A percentile compares a stretch with the other conserved stretches of the same genome.
phyloP scores from a whole-genome alignment of 1,140 invertebrate species.

The Penaeus chinensis region DNA sequence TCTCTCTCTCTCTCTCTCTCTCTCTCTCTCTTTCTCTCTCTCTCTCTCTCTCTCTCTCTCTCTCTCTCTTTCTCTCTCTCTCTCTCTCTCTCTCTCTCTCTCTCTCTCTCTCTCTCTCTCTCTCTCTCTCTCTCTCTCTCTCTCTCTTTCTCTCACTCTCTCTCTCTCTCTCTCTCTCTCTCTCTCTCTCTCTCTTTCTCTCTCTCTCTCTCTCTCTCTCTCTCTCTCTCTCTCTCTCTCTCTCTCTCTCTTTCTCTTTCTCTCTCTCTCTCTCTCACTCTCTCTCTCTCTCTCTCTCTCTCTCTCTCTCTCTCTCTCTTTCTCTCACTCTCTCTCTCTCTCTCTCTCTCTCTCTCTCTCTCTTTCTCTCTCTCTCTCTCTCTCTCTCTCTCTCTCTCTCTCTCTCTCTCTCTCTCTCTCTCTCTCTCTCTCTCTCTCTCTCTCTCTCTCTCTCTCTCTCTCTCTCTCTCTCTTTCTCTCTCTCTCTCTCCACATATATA shows the following conservation, averaged over 20 bases:
- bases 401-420: background rate
- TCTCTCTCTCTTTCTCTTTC: background rate
- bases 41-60: no score
- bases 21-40: no score
- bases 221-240: constrained; percentile 12
- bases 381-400: background rate
- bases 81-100: no score
- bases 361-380: background rate
- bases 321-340: background rate
- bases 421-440: constrained; percentile 10
- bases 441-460: constrained; percentile 9
- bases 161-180: no score
- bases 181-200: constrained; percentile 3
- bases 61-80: no score
- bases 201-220: constrained; percentile 14
- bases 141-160: no score
- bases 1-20: no score
- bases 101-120: no score
- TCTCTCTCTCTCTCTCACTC: background rate
- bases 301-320: no score
- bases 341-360: constrained; percentile 1
- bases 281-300: background rate
- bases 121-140: no score
- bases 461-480: constrained; percentile 2
- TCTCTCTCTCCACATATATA: background rate